Percentiles rank a stretch among this genome's conserved stretches.
phyloP scores from a whole-genome alignment of 2,888 invertebrate species.

The Rhyacophila evoluta region DNA sequence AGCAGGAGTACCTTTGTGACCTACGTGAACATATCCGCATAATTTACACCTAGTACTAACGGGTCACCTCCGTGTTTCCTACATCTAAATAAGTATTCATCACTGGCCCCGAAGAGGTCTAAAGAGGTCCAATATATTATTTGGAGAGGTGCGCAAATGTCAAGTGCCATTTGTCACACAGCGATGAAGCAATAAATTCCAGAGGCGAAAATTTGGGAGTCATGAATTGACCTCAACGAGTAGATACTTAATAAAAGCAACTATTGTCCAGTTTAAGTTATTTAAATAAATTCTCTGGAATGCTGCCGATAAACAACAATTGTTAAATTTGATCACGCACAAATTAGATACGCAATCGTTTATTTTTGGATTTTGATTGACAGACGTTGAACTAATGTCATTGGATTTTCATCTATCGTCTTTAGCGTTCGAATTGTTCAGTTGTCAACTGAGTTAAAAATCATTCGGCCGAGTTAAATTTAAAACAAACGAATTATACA shows the following conservation, averaged over 20 bases:
- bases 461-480: no score
- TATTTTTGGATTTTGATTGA: no score
- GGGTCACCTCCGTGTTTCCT: not conserved
- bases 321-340: not conserved
- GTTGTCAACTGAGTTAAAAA: no score
- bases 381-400: no score
- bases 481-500: no score
- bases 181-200: not conserved
- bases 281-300: not conserved
- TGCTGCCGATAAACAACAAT: not conserved
- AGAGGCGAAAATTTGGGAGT: not conserved
- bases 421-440: no score
- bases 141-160: slow-evolving; percentile 7
- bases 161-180: not conserved
- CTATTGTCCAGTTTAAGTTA: not conserved
- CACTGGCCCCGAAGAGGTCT: slow-evolving; percentile 4
- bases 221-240: not conserved
- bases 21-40: not conserved
- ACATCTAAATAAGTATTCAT: slow-evolving; percentile 23
- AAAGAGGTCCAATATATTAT: slow-evolving; percentile 22
- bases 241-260: not conserved
- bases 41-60: not conserved
- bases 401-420: no score
- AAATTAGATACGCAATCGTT: not conserved
- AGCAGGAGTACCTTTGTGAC: slow-evolving; percentile 1